Evolutionary conservation across 2,113 vertebrate genomes (phyloP).

Genomic region (Siphamia tubifer): DNA sequence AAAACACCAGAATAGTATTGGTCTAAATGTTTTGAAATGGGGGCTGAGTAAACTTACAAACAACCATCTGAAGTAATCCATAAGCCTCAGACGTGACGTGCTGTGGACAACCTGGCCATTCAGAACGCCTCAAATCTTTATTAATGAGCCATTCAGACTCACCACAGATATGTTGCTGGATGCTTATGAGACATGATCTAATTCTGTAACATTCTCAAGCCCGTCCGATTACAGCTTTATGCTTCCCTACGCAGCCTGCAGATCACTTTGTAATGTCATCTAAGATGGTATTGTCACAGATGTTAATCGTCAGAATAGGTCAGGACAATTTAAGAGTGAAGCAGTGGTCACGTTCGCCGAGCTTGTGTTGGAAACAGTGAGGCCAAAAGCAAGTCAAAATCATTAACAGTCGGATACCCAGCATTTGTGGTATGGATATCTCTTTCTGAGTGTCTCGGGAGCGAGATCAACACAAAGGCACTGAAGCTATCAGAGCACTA

Average conservation of each 20-base stretch:
- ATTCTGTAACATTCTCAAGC: conserved; percentile 43
- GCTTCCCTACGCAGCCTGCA: conserved; percentile 14
- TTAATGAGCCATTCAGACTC: conserved; percentile 64
- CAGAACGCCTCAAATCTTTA: conserved; percentile 51
- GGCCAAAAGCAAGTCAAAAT: conserved; percentile 55
- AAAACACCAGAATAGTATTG: background rate
- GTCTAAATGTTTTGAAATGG: conserved; percentile 18
- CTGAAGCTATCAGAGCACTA: conserved; percentile 50
- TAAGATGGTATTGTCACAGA: conserved; percentile 49
- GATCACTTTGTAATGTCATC: conserved; percentile 50
- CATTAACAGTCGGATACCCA: conserved; percentile 45
- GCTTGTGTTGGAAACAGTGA: conserved; percentile 50
- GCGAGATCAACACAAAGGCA: conserved; percentile 57
- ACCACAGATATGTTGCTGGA: conserved; percentile 64
- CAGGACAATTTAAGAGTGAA: conserved; percentile 12
- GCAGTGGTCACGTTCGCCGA: conserved; percentile 17
- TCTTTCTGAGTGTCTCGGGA: conserved; percentile 52
- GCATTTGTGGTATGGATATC: conserved; percentile 58
- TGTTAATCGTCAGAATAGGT: conserved; percentile 23
- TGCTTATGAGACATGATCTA: conserved; percentile 69
- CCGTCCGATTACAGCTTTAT: conserved; percentile 39
- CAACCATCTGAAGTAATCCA: conserved; percentile 36
- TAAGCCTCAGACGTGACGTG: conserved; percentile 61
- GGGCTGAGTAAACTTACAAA: conserved; percentile 42
- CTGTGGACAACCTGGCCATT: conserved; percentile 37